Percentiles rank a stretch among this genome's conserved stretches.
phyloP scores from a whole-genome alignment of 2,113 vertebrate species.

The Perognathus longimembris region DNA sequence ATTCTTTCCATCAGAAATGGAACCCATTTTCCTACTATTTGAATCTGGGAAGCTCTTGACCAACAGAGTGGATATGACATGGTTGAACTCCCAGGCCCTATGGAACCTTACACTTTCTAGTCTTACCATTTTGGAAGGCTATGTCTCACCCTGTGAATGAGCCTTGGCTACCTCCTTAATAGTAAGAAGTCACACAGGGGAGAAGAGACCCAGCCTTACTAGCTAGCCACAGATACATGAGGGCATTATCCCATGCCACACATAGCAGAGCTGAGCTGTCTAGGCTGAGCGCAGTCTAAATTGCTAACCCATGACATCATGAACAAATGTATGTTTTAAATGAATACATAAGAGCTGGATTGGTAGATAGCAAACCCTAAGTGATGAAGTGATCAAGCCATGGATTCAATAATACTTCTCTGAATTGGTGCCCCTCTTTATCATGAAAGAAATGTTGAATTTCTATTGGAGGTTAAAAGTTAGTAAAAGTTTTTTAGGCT shows the following conservation, averaged over 20 bases:
- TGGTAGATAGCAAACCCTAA: background rate
- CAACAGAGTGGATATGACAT: background rate
- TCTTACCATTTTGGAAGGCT: background rate
- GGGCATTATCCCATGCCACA: background rate
- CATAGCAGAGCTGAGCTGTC: background rate
- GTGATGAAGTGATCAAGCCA: background rate
- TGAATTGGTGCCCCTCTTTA: background rate
- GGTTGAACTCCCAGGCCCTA: background rate
- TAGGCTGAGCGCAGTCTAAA: background rate
- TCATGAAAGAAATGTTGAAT: slow-evolving; percentile 19
- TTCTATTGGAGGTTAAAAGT: background rate
- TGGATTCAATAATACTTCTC: background rate
- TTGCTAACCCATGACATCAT: background rate
- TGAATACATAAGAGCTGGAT: background rate
- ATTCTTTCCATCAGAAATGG: background rate
- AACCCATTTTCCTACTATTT: background rate
- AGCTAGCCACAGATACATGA: background rate
- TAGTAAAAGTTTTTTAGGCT: background rate
- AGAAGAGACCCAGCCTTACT: background rate
- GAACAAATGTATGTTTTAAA: slow-evolving; percentile 45
- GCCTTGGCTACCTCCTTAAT: background rate
- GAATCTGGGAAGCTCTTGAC: background rate
- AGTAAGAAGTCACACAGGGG: background rate
- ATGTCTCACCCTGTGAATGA: background rate
- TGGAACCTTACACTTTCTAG: background rate